A percentile compares a stretch with the other conserved stretches of the same genome.
Conservation (phyloP, 2,797 vertebrate genomes). For the Poeciliopsis gracilis region DNA sequence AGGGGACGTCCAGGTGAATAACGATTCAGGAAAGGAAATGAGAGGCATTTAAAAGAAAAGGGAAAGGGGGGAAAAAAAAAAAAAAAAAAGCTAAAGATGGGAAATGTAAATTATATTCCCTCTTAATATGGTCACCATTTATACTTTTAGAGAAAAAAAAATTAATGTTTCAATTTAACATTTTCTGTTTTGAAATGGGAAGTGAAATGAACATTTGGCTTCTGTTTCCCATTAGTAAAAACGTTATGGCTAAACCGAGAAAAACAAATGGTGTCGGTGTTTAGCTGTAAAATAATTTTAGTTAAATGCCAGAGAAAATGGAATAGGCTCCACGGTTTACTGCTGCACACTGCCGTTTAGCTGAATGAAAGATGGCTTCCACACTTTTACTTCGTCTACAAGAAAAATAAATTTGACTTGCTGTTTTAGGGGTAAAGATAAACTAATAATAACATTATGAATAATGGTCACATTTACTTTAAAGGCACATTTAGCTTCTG, state of each 20-base stretch:
- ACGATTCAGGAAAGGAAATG: constrained; percentile 49
- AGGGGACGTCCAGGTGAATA: constrained; percentile 51
- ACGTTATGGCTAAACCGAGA: background rate
- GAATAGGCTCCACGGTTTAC: background rate
- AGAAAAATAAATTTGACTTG: background rate
- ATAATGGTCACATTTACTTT: background rate
- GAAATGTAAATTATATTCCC: background rate
- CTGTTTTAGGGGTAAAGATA: background rate
- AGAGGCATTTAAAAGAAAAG: constrained; percentile 38
- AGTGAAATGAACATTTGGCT: background rate
- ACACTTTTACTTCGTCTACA: background rate
- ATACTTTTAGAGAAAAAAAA: background rate
- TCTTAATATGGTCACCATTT: background rate
- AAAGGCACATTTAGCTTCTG: background rate
- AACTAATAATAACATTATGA: background rate
- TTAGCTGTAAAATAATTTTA: background rate
- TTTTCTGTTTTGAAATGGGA: background rate
- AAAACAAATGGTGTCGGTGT: background rate
- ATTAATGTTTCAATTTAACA: background rate
- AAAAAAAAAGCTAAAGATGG: constrained; percentile 1
- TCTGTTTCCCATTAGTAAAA: background rate
- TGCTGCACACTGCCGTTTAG: background rate
- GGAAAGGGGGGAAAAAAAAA: constrained; percentile 25
- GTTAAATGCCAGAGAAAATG: background rate
- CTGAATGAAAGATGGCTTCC: constrained; percentile 1